Percentiles rank a stretch among this genome's conserved stretches.
Evolutionary conservation across 2,888 invertebrate genomes (phyloP).

Genomic region (Drosophila tanythrix): DNA sequence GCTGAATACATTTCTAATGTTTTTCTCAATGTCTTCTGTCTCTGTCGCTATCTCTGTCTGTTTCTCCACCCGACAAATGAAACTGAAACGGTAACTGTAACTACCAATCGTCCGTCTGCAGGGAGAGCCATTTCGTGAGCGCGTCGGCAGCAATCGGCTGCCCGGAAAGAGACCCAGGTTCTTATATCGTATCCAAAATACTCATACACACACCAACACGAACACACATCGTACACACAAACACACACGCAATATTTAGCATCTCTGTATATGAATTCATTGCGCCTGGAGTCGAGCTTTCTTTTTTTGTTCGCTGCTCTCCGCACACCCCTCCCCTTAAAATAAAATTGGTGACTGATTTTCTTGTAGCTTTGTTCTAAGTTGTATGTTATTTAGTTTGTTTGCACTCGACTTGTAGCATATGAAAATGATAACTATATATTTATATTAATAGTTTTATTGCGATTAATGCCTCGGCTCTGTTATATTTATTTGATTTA

Average conservation of each 20-base stretch:
- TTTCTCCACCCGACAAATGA: conserved; percentile 14
- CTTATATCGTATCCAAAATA: conserved; percentile 78
- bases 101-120: conserved; percentile 67
- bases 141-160: conserved; percentile 94
- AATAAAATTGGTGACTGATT: conserved; percentile 30
- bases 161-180: conserved; percentile 94
- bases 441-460: conserved; percentile 16
- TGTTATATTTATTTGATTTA: conserved; percentile 55
- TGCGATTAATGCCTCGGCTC: conserved; percentile 36
- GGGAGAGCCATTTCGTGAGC: conserved; percentile 92
- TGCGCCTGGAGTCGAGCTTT: conserved; percentile 43
- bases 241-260: conserved; percentile 38
- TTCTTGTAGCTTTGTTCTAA: conserved; percentile 35
- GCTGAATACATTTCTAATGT: conserved; percentile 40
- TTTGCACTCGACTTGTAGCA: conserved; percentile 44
- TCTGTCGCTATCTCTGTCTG: conserved; percentile 15
- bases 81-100: conserved; percentile 23
- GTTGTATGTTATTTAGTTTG: conserved; percentile 23
- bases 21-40: conserved; percentile 46
- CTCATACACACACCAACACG: conserved; percentile 25
- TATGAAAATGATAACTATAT: conserved; percentile 19
- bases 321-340: background rate
- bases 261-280: conserved; percentile 41
- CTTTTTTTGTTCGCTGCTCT: conserved; percentile 3
- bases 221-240: conserved; percentile 29